These are phyloP conservation scores for Eucera pruinosa DNA, from an alignment of 2,888 invertebrate species.

Conservation along the genomic window DNA sequence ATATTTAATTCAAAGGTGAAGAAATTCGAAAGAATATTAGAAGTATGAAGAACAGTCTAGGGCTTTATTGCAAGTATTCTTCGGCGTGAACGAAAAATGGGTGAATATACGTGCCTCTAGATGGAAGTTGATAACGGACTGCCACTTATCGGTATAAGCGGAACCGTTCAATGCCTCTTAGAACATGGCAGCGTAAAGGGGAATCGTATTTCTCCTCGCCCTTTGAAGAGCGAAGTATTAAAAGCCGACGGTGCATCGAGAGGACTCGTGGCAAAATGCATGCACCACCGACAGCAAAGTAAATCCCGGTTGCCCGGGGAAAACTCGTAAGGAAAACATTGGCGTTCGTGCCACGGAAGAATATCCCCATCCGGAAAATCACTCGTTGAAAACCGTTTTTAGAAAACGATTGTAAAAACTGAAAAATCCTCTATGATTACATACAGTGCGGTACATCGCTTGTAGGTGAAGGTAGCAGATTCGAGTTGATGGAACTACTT, in stretches of 20 bases:
- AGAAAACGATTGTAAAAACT: not conserved
- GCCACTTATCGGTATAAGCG: slow-evolving; percentile 55
- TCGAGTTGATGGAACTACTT: not conserved
- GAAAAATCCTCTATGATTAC: not conserved
- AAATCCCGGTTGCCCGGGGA: slow-evolving; percentile 26
- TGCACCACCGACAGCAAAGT: slow-evolving; percentile 29
- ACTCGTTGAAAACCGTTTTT: not conserved
- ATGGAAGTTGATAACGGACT: slow-evolving; percentile 52
- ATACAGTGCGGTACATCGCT: not conserved
- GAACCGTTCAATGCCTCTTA: slow-evolving; percentile 46
- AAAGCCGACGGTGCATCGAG: slow-evolving; percentile 51
- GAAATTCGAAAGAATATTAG: not conserved
- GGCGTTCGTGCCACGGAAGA: slow-evolving; percentile 14
- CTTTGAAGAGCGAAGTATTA: slow-evolving; percentile 57
- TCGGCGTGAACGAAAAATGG: not conserved
- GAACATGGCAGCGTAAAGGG: slow-evolving; percentile 40
- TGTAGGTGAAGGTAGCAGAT: not conserved
- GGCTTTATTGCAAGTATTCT: not conserved
- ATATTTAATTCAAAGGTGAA: not conserved
- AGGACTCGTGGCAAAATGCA: slow-evolving; percentile 40
- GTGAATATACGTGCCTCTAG: slow-evolving; percentile 24
- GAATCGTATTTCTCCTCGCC: slow-evolving; percentile 51
- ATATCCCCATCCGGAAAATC: slow-evolving; percentile 15
- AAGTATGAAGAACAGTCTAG: not conserved
- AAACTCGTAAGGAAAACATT: slow-evolving; percentile 44